phyloP scores from a whole-genome alignment of 2,797 vertebrate species.

The Apodemus agrarius region DNA sequence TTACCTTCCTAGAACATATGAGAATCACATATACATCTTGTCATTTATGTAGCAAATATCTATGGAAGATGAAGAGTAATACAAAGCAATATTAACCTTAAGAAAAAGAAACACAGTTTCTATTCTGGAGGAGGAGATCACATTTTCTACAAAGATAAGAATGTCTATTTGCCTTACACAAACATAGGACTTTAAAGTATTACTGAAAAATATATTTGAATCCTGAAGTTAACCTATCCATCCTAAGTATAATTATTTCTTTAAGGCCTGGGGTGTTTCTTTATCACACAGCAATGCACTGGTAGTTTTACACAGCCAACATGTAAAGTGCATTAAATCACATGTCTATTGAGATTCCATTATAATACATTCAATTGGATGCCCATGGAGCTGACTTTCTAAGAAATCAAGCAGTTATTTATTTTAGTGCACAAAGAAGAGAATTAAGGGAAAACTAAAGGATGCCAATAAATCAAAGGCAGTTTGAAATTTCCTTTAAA shows the following conservation, averaged over 20 bases:
- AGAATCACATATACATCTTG: background rate
- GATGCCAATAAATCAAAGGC: slow-evolving; percentile 58
- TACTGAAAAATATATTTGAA: slow-evolving; percentile 29
- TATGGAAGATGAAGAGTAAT: slow-evolving; percentile 47
- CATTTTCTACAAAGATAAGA: background rate
- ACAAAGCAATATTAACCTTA: slow-evolving; percentile 13
- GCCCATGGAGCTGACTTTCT: slow-evolving; percentile 33
- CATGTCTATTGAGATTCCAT: background rate
- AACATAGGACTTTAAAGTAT: slow-evolving; percentile 43
- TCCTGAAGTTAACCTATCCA: slow-evolving; percentile 59
- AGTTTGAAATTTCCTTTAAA: slow-evolving; percentile 56
- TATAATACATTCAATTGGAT: slow-evolving; percentile 35
- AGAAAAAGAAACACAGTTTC: slow-evolving; percentile 18
- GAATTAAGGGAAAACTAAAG: slow-evolving; percentile 70
- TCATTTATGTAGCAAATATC: slow-evolving; percentile 37
- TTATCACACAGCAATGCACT: slow-evolving; percentile 52
- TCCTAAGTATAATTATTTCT: slow-evolving; percentile 55
- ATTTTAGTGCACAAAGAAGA: background rate
- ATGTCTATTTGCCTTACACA: slow-evolving; percentile 26
- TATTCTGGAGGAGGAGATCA: background rate
- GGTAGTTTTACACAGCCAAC: slow-evolving; percentile 46
- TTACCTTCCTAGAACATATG: slow-evolving; percentile 49
- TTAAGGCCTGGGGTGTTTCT: slow-evolving; percentile 44
- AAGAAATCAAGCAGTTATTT: slow-evolving; percentile 32
- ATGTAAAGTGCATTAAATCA: background rate